Conservation (phyloP, 92 coral and sea anemone species). For the Palythoa grandis region DNA sequence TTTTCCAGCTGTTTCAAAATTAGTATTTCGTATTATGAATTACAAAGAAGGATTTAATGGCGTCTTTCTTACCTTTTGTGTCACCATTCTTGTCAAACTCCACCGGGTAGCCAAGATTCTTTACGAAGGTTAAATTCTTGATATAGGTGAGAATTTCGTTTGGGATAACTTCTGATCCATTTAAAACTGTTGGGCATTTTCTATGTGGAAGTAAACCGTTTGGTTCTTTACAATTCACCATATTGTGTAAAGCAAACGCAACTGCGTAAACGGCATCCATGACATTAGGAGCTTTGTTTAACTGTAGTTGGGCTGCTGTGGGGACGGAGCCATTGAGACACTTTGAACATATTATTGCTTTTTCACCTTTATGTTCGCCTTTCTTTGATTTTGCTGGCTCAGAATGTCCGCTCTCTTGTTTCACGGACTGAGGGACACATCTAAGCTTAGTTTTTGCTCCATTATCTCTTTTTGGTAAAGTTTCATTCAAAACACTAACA, state of each 20-base stretch:
- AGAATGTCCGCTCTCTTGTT: neutral
- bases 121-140: constrained; percentile 65
- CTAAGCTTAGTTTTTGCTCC: neutral
- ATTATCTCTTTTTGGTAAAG: neutral
- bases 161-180: constrained; percentile 50
- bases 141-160: constrained; percentile 67
- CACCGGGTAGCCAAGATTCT: constrained; percentile 71
- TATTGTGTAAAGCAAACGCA: constrained; percentile 67
- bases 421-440: neutral
- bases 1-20: constrained; percentile 27
- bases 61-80: constrained; percentile 65
- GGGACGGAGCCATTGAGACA: constrained; percentile 35
- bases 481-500: neutral
- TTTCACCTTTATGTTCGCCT: neutral
- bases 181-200: constrained; percentile 46
- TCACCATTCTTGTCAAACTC: constrained; percentile 86
- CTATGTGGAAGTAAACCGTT: constrained; percentile 33
- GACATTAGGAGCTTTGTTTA: constrained; percentile 90
- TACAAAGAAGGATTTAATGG: neutral
- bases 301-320: constrained; percentile 65
- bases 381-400: neutral
- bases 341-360: constrained; percentile 37
- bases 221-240: constrained; percentile 66
- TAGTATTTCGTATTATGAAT: neutral
- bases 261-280: constrained; percentile 96